These are phyloP conservation scores for Cerceris rybyensis DNA, from an alignment of 2,888 invertebrate species.

Conservation along the genomic window DNA sequence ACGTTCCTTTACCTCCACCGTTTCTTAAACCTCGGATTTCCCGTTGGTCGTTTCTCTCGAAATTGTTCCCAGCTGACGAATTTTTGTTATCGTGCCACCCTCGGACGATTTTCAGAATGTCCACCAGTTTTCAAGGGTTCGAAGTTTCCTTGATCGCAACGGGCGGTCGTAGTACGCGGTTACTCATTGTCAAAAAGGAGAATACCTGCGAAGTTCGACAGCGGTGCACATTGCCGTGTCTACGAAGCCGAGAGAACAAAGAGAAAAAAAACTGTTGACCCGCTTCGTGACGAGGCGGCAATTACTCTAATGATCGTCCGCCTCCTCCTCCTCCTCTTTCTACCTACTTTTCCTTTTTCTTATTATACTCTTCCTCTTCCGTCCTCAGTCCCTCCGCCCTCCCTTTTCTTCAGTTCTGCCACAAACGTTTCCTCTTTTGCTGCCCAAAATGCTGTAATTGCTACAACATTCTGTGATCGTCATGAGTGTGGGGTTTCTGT, in stretches of 20 bases:
- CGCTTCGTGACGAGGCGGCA: constrained; percentile 58
- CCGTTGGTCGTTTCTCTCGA: too few species aligned
- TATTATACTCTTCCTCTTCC: background rate
- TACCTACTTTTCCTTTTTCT: constrained; percentile 9
- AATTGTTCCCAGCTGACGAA: background rate
- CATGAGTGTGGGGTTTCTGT: background rate
- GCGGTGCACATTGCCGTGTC: constrained; percentile 3
- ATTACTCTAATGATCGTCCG: constrained; percentile 62
- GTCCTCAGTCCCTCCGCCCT: too few species aligned
- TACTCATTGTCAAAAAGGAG: background rate
- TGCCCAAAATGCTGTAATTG: constrained; percentile 42
- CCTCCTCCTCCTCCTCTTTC: constrained; percentile 14
- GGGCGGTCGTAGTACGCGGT: background rate
- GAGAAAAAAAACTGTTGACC: constrained; percentile 60
- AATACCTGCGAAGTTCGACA: constrained; percentile 12
- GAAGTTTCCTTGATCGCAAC: background rate
- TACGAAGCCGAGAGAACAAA: constrained; percentile 16
- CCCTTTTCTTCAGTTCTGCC: background rate
- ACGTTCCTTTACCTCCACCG: too few species aligned
- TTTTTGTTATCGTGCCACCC: background rate
- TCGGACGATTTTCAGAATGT: background rate
- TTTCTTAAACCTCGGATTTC: too few species aligned
- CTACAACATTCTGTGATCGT: constrained; percentile 27
- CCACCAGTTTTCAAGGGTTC: background rate
- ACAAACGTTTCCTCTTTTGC: background rate